Base-by-base conservation (phyloP, 2,888 invertebrate species). In the Holacanthella duospinosa region DNA sequence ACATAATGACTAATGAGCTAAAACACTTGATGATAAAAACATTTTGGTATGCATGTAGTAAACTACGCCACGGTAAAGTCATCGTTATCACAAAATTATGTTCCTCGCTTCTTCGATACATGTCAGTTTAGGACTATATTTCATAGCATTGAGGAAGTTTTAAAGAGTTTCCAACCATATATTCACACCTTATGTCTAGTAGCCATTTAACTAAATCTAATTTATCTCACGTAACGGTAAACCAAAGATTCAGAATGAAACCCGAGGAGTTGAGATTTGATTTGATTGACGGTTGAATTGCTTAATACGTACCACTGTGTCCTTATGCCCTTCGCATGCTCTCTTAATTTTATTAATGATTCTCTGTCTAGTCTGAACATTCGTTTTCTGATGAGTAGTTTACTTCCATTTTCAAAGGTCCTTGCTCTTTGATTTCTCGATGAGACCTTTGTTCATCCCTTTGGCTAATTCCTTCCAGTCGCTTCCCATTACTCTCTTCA, bases 31-130 rank as follows among this genome's bases (percentile, higher is more conserved):
- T 21, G 48, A 48, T 48, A 48, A 48, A 48, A 48, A 48, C 48
- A 48, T 48, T 48, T 36, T 48, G 48, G 48, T 48, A 48, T 48
- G 48, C 48, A 48, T 21, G 6, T 9, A n/a, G 48, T 48, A 48
- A 9, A n/a, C 48, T 48, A 48, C 48, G 48, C 21, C 48, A 9
- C 48, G 64, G 64, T 66, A 69, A 69, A 69, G 72, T 70, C 72
- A 70, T 64, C 64, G 66, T 69, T 72, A 72, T 72, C 72, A 72
- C 72, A 72, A 72, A 65, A 71, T 56, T 56, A 12, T 27, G 48
- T 48, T 48, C 48, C 48, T 48, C 48, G 19, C 4, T 21, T 9
- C 36, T 9, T 16, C 36, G 36, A 36, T 6, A 36, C 36, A 36
- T 16, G 36, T 16, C 36, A 36, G 16, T 36, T 9, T n/a, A 16